Percentiles rank a stretch among this genome's conserved stretches.
Evolutionary conservation across 2,888 invertebrate genomes (phyloP).

Genomic region (Netelia virgata): DNA sequence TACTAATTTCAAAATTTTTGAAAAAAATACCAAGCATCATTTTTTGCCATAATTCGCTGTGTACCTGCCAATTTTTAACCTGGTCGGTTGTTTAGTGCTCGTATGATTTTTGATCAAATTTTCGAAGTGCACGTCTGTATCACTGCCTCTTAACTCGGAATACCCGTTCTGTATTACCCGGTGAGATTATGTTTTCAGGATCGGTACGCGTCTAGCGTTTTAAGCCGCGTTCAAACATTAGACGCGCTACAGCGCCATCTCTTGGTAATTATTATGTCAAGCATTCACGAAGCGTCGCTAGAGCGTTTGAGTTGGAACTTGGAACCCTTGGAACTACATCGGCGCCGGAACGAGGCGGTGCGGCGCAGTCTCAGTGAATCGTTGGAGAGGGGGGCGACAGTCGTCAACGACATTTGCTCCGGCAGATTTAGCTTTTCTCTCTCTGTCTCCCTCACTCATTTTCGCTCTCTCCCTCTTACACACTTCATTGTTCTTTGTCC

Average conservation of each 20-base stretch:
- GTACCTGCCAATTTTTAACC: too few relatives aligned
- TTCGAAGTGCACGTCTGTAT: too few relatives aligned
- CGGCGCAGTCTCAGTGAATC: background rate
- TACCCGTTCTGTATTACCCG: too few relatives aligned
- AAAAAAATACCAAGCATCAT: too few relatives aligned
- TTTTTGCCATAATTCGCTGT: too few relatives aligned
- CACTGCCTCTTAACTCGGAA: background rate
- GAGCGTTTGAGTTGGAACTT: conserved; percentile 12
- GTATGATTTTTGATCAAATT: too few relatives aligned
- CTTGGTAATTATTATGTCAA: background rate
- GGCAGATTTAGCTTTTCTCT: conserved; percentile 19
- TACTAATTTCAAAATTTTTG: too few relatives aligned
- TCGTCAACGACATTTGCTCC: conserved; percentile 56
- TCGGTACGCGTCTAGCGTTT: too few relatives aligned
- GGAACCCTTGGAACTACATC: background rate
- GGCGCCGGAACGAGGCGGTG: background rate
- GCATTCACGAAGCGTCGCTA: background rate
- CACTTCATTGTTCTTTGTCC: conserved; percentile 47
- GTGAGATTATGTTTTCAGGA: too few relatives aligned
- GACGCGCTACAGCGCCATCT: background rate
- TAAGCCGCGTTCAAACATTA: background rate
- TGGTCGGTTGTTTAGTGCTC: too few relatives aligned
- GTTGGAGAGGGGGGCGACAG: conserved; percentile 21
- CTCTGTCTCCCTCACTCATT: conserved; percentile 2
- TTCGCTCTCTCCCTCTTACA: conserved; percentile 13